phyloP scores from a whole-genome alignment of 1,140 invertebrate species.

The Camponotus vicinus region DNA sequence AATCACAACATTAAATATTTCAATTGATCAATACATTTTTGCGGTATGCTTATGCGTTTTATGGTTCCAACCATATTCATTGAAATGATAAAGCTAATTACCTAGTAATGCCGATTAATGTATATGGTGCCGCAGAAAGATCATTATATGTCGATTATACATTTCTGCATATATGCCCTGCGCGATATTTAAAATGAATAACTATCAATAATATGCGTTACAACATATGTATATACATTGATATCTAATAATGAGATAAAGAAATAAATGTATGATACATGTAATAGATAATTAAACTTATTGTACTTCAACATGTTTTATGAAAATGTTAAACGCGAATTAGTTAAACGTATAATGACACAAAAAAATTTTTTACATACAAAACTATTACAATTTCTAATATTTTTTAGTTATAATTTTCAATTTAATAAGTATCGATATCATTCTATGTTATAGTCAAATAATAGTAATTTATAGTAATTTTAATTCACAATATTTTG shows the following conservation, averaged over 20 bases:
- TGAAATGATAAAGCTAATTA: neutral
- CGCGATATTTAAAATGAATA: conserved; percentile 39
- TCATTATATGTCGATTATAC: neutral
- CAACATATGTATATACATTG: neutral
- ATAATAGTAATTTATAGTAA: too few relatives aligned
- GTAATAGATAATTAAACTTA: neutral
- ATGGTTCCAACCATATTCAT: neutral
- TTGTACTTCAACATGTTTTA: neutral
- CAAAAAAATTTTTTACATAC: too few relatives aligned
- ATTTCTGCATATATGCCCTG: neutral
- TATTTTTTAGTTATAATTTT: too few relatives aligned
- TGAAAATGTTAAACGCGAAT: too few relatives aligned
- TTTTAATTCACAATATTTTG: neutral
- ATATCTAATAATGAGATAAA: neutral
- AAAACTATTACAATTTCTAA: too few relatives aligned
- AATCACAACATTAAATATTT: neutral
- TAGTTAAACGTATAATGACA: too few relatives aligned
- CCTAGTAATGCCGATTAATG: neutral
- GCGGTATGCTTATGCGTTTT: neutral
- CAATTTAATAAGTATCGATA: too few relatives aligned
- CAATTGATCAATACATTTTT: neutral
- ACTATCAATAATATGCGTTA: neutral
- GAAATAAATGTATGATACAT: neutral
- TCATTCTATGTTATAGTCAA: too few relatives aligned
- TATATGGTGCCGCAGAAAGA: neutral